These are phyloP conservation scores for Merops nubicus DNA, from an alignment of 2,113 vertebrate species.

Conservation along the genomic window DNA sequence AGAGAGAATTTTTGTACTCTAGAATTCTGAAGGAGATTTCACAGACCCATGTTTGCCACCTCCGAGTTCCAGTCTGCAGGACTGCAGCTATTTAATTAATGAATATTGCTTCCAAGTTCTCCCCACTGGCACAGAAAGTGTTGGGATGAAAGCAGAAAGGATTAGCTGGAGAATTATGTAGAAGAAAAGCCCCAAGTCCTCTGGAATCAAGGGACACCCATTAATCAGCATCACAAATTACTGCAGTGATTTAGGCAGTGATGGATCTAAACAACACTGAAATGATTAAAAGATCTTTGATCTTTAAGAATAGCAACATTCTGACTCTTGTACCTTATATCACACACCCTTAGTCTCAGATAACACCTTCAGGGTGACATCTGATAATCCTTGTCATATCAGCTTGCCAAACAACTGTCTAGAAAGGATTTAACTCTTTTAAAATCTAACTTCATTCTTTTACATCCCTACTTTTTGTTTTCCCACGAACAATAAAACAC, in stretches of 20 bases:
- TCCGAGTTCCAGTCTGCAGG: background rate
- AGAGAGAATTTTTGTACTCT: background rate
- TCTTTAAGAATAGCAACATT: background rate
- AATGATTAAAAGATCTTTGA: background rate
- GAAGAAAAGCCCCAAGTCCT: background rate
- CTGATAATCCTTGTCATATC: background rate
- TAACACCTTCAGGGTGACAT: background rate
- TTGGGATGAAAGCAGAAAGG: background rate
- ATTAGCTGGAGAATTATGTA: background rate
- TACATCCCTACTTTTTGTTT: background rate
- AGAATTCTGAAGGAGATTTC: background rate
- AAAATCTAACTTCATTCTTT: background rate
- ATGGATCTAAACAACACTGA: background rate
- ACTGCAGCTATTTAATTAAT: background rate
- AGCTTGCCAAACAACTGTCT: background rate
- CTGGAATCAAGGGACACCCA: background rate
- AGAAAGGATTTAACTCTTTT: background rate
- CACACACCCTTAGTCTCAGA: background rate
- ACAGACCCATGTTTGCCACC: background rate
- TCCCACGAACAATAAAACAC: background rate
- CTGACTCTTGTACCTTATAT: background rate
- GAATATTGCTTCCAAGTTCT: background rate
- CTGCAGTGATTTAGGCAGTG: background rate
- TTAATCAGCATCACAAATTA: background rate
- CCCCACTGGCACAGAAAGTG: background rate